phyloP scores from a whole-genome alignment of 2,797 vertebrate species.

The Muscicapa striata region DNA sequence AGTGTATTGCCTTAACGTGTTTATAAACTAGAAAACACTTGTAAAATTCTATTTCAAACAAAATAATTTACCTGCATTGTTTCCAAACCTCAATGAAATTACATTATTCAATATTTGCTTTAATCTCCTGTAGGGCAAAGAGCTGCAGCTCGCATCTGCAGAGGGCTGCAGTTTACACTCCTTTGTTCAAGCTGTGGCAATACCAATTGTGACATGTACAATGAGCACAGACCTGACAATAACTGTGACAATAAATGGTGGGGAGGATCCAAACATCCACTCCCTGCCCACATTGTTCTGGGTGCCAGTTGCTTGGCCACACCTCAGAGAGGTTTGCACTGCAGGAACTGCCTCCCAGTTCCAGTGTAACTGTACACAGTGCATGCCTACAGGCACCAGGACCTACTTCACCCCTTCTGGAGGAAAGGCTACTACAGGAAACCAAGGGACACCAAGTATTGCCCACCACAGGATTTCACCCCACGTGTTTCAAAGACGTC shows the following conservation, averaged over 20 bases:
- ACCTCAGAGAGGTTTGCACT: background rate
- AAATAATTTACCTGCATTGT: background rate
- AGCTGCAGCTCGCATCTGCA: background rate
- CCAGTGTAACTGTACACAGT: accelerated
- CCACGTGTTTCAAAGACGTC: background rate
- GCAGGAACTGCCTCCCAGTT: background rate
- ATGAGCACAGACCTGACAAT: background rate
- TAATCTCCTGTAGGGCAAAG: background rate
- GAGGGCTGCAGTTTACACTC: background rate
- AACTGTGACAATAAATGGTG: background rate
- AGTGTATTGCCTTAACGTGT: background rate
- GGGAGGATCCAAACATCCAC: background rate
- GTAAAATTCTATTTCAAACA: background rate
- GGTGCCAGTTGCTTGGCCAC: background rate
- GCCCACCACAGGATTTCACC: background rate
- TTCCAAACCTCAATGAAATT: background rate
- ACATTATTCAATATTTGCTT: background rate
- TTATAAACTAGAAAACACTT: background rate
- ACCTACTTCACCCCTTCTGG: background rate
- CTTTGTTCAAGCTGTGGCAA: background rate
- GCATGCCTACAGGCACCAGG: background rate
- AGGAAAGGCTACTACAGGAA: background rate
- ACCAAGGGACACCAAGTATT: background rate
- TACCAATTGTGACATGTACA: background rate
- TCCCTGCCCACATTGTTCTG: background rate